A percentile compares a stretch with the other conserved stretches of the same genome.
Evolutionary conservation across 2,113 vertebrate genomes (phyloP).

Genomic region (Hirundichthys speculiger): DNA sequence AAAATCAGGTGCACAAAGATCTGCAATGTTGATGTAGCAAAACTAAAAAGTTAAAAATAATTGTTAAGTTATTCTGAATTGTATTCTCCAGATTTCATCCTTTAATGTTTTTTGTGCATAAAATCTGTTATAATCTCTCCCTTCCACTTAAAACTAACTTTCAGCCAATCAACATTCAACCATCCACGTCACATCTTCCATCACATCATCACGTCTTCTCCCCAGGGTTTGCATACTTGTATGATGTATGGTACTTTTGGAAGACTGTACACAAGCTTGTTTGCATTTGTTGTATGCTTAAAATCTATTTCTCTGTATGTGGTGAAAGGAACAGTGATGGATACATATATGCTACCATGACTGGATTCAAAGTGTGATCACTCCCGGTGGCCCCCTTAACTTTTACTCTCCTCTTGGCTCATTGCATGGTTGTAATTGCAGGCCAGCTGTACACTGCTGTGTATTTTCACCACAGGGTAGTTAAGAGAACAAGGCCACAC

Average conservation of each 20-base stretch:
- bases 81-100: no score
- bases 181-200: no score
- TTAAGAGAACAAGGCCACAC: conserved; percentile 72
- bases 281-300: neutral
- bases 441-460: conserved; percentile 74
- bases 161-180: no score
- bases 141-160: no score
- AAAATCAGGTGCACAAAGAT: no score
- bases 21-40: no score
- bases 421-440: conserved; percentile 71
- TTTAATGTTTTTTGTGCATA: no score
- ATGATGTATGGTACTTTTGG: neutral
- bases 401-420: conserved; percentile 58
- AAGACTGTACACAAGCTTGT: neutral
- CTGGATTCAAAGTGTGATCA: conserved; percentile 47
- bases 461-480: conserved; percentile 72
- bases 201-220: neutral
- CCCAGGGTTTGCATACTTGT: neutral
- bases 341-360: neutral
- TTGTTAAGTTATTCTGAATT: no score
- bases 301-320: neutral
- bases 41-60: no score
- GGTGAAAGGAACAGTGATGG: neutral
- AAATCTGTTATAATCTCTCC: no score
- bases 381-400: conserved; percentile 58